phyloP scores from a whole-genome alignment of 2,113 vertebrate genomes.

The Merops nubicus region DNA sequence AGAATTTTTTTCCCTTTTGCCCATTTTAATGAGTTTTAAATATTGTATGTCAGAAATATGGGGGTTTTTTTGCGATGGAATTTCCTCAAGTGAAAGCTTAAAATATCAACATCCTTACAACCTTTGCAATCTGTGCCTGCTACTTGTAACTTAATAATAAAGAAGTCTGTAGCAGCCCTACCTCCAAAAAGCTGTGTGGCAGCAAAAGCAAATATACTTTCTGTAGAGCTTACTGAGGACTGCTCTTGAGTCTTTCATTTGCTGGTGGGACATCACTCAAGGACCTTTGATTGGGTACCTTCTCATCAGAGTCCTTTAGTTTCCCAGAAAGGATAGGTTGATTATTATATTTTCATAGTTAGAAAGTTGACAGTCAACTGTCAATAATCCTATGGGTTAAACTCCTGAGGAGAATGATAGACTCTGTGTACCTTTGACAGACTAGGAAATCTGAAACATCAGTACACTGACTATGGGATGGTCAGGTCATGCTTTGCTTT shows the following conservation, averaged over 20 bases:
- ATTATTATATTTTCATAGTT: not conserved
- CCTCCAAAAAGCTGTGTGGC: not conserved
- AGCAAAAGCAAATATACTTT: not conserved
- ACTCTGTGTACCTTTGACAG: not conserved
- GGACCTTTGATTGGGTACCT: not conserved
- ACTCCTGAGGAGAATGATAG: not conserved
- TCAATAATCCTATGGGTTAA: not conserved
- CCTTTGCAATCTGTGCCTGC: not conserved
- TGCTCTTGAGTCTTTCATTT: not conserved
- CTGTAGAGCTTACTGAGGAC: not conserved
- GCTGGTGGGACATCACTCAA: accelerated
- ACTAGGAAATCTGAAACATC: not conserved
- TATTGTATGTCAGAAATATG: not conserved
- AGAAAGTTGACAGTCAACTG: too few relatives aligned
- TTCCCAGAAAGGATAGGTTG: not conserved
- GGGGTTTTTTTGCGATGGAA: not conserved
- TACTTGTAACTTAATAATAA: not conserved
- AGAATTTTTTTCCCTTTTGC: not conserved
- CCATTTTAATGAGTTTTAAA: not conserved
- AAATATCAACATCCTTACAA: not conserved
- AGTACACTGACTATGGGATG: not conserved
- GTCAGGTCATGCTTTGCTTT: not conserved
- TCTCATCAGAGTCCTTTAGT: not conserved
- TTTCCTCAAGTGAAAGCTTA: not conserved
- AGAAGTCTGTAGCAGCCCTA: not conserved